These are phyloP conservation scores for Bombus ignitus DNA, from an alignment of 1,140 invertebrate species.

Conservation along the genomic window DNA sequence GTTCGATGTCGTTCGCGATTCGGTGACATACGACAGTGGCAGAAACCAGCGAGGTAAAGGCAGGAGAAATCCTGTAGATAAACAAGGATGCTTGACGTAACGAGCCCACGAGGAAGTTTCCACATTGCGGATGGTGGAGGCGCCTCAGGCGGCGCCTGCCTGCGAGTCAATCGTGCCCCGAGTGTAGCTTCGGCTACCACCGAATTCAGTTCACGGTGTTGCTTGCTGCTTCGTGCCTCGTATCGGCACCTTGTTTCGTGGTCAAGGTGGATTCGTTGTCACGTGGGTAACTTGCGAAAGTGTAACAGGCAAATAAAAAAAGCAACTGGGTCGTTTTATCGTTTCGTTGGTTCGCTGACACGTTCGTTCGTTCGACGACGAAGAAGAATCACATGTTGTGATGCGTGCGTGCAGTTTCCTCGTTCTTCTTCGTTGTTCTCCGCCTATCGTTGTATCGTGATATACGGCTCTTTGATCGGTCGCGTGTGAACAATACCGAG, in stretches of 20 bases:
- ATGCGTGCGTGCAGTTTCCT: constrained; percentile 27
- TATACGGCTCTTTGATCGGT: constrained; percentile 12
- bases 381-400: neutral
- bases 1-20: neutral
- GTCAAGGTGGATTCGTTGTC: constrained; percentile 47
- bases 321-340: neutral
- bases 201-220: constrained; percentile 73
- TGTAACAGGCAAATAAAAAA: neutral
- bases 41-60: no score
- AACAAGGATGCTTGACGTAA: constrained; percentile 36
- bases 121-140: constrained; percentile 56
- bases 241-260: constrained; percentile 31
- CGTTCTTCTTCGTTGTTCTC: neutral
- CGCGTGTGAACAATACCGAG: constrained; percentile 30
- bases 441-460: neutral
- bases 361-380: neutral
- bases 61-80: constrained; percentile 21
- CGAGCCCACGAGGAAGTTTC: constrained; percentile 54
- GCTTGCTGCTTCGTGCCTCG: constrained; percentile 50
- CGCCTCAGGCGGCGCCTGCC: constrained; percentile 59
- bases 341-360: neutral
- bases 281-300: constrained; percentile 43
- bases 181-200: constrained; percentile 64
- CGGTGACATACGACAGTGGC: neutral
- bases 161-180: constrained; percentile 71